These are phyloP conservation scores for Drosophila hydei DNA, from an alignment of 1,140 invertebrate genomes.

Conservation along the genomic window DNA sequence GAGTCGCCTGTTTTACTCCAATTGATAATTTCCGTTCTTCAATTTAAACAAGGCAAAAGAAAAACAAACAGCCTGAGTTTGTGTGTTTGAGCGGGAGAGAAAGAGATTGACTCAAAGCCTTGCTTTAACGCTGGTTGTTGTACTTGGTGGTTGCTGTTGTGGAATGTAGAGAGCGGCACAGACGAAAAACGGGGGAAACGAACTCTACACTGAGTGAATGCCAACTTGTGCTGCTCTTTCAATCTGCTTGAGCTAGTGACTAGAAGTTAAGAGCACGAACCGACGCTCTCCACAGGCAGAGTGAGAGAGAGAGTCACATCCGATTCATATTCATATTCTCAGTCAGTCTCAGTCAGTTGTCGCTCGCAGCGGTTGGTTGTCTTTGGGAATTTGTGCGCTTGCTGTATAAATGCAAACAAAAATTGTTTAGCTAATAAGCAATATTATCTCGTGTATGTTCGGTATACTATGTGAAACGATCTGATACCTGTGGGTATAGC, in stretches of 20 bases:
- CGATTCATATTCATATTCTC: neutral
- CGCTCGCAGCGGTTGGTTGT: slow-evolving; percentile 31
- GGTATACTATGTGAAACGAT: neutral
- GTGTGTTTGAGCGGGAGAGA: slow-evolving; percentile 2
- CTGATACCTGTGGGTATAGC: neutral
- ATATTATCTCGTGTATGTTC: slow-evolving; percentile 12
- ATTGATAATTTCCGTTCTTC: slow-evolving; percentile 75
- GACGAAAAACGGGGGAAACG: slow-evolving; percentile 5
- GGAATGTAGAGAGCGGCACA: slow-evolving; percentile 5
- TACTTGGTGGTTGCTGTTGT: slow-evolving; percentile 38
- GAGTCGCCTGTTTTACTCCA: slow-evolving; percentile 52
- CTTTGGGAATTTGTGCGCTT: slow-evolving; percentile 46
- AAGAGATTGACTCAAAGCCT: slow-evolving; percentile 53
- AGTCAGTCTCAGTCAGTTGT: slow-evolving; percentile 32
- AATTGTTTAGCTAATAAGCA: slow-evolving; percentile 30
- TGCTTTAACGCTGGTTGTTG: slow-evolving; percentile 59
- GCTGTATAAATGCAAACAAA: slow-evolving; percentile 33
- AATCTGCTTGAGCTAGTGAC: slow-evolving; percentile 43
- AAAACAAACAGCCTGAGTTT: slow-evolving; percentile 24
- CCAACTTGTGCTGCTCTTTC: slow-evolving; percentile 33
- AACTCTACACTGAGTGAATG: slow-evolving; percentile 41
- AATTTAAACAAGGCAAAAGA: slow-evolving; percentile 61
- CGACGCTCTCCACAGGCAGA: slow-evolving; percentile 5
- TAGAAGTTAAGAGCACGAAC: slow-evolving; percentile 62
- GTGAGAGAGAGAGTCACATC: neutral